Base-by-base conservation (phyloP, 30 jellyfish, hydroid and myxozoan species). In the Rhopilema esculentum region DNA sequence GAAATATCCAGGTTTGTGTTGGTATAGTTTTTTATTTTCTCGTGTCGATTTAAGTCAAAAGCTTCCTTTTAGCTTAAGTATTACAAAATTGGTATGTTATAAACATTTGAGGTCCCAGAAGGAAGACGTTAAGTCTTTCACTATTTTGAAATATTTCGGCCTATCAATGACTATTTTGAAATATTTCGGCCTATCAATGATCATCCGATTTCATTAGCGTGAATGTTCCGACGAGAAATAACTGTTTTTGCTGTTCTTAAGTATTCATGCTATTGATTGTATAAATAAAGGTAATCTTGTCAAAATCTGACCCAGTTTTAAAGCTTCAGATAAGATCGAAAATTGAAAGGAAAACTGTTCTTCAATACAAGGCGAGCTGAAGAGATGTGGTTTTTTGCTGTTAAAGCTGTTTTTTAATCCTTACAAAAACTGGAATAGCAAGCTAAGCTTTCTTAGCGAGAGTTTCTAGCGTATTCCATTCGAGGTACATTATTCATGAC, bases 1-100 rank as follows among this genome's bases (percentile, higher is more conserved):
- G 97, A 89, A 72, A 57, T 89, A 12, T 75, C 31, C 22, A 89
- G 97, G 97, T 89, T 24, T 1, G 68, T 67, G 0, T 40, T n/a
- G n/a, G n/a, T n/a, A n/a, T n/a, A n/a, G n/a, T n/a, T n/a, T n/a
- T n/a, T n/a, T n/a, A n/a, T n/a, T n/a, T n/a, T n/a, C n/a, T n/a
- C n/a, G n/a, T 40, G 12, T 40, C 57, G 57, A 40, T 40, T 2
- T 2, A 40, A 40, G 57, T 12, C 6, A 40, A 2, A 40, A 40
- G 57, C 12, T 40, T 12, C 6, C 12, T 40, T 40, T 40, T 40
- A 40, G 57, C 57, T 6, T 6, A 12, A 40, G n/a, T n/a, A n/a
- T n/a, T n/a, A n/a, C n/a, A n/a, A n/a, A n/a, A n/a, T n/a, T n/a
- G n/a, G n/a, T n/a, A n/a, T n/a, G n/a, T n/a, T n/a, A n/a, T n/a